Evolutionary conservation across 2,888 invertebrate species (phyloP).

Genomic region (Spodoptera littoralis): DNA sequence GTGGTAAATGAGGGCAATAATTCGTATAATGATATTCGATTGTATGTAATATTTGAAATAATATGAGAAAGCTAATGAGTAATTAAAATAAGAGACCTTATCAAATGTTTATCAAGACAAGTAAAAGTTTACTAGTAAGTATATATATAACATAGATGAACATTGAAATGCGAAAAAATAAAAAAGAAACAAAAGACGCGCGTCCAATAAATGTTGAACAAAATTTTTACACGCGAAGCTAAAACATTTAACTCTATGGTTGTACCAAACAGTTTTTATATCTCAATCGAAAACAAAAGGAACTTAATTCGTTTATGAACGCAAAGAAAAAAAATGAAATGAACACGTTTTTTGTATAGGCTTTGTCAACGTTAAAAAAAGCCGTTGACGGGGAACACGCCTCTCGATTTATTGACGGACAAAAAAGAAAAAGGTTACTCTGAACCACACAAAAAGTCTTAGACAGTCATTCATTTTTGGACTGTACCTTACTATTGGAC

Average conservation of each 20-base stretch:
- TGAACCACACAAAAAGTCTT: conserved; percentile 46
- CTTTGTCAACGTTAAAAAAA: conserved; percentile 62
- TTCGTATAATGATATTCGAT: too few relatives aligned
- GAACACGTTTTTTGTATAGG: conserved; percentile 40
- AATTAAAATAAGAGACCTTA: too few relatives aligned
- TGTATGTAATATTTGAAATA: too few relatives aligned
- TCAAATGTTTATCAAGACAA: too few relatives aligned
- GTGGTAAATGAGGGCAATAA: too few relatives aligned
- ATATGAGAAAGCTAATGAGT: too few relatives aligned
- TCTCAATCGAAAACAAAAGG: conserved; percentile 21
- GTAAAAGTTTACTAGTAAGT: too few relatives aligned
- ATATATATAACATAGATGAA: too few relatives aligned
- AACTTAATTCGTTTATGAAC: conserved; percentile 26
- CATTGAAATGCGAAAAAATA: too few relatives aligned
- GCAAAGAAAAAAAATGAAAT: conserved; percentile 19
- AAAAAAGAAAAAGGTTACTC: conserved; percentile 60
- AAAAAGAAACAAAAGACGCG: not conserved
- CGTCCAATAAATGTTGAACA: not conserved
- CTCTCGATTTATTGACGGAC: conserved; percentile 57
- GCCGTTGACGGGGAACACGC: conserved; percentile 57
- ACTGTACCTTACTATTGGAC: conserved; percentile 7
- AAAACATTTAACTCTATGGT: not conserved
- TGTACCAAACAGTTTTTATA: conserved; percentile 2
- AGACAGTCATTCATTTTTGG: conserved; percentile 1
- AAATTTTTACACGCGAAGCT: not conserved